phyloP scores from a whole-genome alignment of 2,113 vertebrate genomes.

The Pseudorhombus dupliciocellatus region DNA sequence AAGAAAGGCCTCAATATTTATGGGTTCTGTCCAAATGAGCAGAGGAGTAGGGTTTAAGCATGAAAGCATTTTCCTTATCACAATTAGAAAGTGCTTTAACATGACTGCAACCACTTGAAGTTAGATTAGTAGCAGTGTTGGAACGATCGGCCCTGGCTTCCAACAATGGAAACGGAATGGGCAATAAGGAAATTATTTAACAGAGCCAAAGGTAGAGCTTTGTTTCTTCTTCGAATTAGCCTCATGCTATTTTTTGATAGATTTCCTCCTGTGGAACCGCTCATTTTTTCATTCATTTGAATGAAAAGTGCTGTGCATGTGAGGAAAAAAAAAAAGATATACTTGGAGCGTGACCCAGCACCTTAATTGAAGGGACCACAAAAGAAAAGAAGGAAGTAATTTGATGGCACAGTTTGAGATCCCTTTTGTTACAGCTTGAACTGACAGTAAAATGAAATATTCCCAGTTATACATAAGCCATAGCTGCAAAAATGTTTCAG shows the following conservation, averaged over 20 bases:
- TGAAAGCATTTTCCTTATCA: conserved; percentile 77
- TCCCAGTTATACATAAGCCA: not conserved
- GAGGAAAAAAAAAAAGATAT: conserved; percentile 42
- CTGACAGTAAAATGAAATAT: conserved; percentile 15
- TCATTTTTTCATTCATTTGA: conserved; percentile 51
- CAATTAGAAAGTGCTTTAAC: conserved; percentile 74
- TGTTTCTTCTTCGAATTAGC: conserved; percentile 56
- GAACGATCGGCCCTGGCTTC: conserved; percentile 60
- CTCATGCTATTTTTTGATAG: conserved; percentile 50
- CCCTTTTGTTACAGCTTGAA: conserved; percentile 18
- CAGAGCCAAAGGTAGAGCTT: conserved; percentile 70
- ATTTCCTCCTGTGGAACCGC: conserved; percentile 39
- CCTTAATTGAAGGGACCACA: conserved; percentile 47
- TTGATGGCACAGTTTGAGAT: conserved; percentile 43
- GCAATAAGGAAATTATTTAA: conserved; percentile 61
- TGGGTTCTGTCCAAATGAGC: conserved; percentile 64
- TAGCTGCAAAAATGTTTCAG: conserved; percentile 21
- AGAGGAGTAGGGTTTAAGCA: conserved; percentile 66
- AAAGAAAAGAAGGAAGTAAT: conserved; percentile 36
- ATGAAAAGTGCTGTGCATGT: conserved; percentile 57
- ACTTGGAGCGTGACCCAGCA: conserved; percentile 40
- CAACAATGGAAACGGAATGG: conserved; percentile 65
- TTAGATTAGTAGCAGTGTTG: conserved; percentile 75
- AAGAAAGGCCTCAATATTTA: conserved; percentile 69
- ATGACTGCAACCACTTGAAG: conserved; percentile 77